A percentile compares a stretch with the other conserved stretches of the same genome.
phyloP scores from a whole-genome alignment of 2,113 vertebrate species.

The Glaucomys volans region DNA sequence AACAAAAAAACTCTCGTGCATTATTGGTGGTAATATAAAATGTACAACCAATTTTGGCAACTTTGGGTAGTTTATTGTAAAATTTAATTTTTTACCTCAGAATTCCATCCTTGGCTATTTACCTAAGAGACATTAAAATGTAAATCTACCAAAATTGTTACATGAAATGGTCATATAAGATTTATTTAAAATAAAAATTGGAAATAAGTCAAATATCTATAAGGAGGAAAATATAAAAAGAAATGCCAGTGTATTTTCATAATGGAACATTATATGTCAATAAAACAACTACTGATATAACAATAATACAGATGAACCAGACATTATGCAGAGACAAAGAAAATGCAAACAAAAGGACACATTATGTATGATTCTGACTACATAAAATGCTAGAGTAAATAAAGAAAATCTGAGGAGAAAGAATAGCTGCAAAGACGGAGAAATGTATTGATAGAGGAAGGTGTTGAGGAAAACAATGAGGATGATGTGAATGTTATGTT shows the following conservation, averaged over 20 bases:
- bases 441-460: background rate
- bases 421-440: background rate
- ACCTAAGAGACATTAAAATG: background rate
- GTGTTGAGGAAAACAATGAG: background rate
- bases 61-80: background rate
- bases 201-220: background rate
- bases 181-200: background rate
- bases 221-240: background rate
- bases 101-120: background rate
- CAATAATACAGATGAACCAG: background rate
- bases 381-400: background rate
- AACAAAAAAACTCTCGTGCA: background rate
- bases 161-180: background rate
- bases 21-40: background rate
- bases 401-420: background rate
- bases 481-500: background rate
- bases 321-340: background rate
- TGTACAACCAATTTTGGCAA: background rate
- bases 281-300: background rate
- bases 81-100: background rate
- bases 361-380: background rate
- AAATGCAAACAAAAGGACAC: background rate
- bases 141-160: background rate
- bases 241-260: background rate
- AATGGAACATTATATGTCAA: background rate